Percentiles rank a stretch among this genome's conserved stretches.
Evolutionary conservation across 1,140 invertebrate species (phyloP).

Genomic region (Psix sp.): DNA sequence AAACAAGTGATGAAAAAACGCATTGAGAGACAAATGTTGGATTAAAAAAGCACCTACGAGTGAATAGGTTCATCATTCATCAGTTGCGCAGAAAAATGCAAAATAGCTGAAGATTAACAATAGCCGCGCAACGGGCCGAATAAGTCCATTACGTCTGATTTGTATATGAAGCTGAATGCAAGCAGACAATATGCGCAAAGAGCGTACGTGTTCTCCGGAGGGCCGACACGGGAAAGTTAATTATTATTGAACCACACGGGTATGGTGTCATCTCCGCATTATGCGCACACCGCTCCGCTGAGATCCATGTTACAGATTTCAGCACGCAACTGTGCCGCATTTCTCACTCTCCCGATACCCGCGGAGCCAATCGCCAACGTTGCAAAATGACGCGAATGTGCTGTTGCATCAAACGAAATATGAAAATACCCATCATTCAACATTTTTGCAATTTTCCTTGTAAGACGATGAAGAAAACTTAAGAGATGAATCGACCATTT

Average conservation of each 20-base stretch:
- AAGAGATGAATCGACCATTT: too few species aligned
- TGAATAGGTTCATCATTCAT: slow-evolving; percentile 44
- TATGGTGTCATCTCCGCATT: slow-evolving; percentile 56
- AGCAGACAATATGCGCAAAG: slow-evolving; percentile 21
- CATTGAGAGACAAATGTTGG: slow-evolving; percentile 24
- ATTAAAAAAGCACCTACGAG: slow-evolving; percentile 14
- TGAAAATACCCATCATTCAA: slow-evolving; percentile 17
- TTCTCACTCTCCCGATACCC: slow-evolving; percentile 26
- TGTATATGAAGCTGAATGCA: slow-evolving; percentile 43
- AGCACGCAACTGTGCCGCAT: slow-evolving; percentile 37
- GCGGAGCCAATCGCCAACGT: slow-evolving; percentile 34
- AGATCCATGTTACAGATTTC: slow-evolving; percentile 56
- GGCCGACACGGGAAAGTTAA: slow-evolving; percentile 62
- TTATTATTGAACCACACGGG: slow-evolving; percentile 62
- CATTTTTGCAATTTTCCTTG: slow-evolving; percentile 16
- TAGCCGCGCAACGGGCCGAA: slow-evolving; percentile 26
- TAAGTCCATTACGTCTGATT: slow-evolving; percentile 40
- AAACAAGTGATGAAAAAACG: too few species aligned
- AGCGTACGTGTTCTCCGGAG: slow-evolving; percentile 22
- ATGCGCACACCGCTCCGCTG: slow-evolving; percentile 37
- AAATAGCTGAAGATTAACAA: slow-evolving; percentile 35
- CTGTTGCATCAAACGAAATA: slow-evolving; percentile 25
- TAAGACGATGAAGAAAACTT: slow-evolving; percentile 1
- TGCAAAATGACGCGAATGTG: slow-evolving; percentile 45
- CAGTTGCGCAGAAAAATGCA: slow-evolving; percentile 50